Base-by-base conservation (phyloP, 2,797 vertebrate genomes). In the Lycodopsis pacificus region DNA sequence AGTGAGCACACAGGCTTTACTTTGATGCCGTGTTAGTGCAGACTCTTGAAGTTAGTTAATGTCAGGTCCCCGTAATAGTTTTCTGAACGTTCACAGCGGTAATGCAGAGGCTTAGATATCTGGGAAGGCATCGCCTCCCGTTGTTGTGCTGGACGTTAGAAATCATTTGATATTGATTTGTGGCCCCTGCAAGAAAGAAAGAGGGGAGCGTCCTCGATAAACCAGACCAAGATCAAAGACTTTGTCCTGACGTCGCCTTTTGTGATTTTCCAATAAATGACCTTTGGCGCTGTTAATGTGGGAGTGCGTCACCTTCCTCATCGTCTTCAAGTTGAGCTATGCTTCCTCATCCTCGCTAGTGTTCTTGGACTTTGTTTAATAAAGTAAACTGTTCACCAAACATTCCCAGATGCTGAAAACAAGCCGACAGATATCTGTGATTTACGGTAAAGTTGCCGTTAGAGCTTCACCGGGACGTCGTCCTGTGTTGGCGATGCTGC, bases 141-240 rank as follows among this genome's bases (percentile, higher is more conserved):
- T 78, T 61, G 20, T 48, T 57, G 53, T 77, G 79, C 5, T 73
- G 48, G 77, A 76, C 69, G 76, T 77, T 71, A 68, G 76, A 77
- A 88, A 89, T 88, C 82, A 85, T 85, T 83, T 76, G 2, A 57
- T 67, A 89, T 86, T 27, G 85, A 89, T 88, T 82, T 64, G 44
- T 27, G 44, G 40, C 62, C 44, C 58, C 79, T 56, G 77, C 38
- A 0, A 40, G 78, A 70, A 65, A 69, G 38, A 64, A 19, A 78
- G 61, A 65, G 48, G 3, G 42, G 71, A 76, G 49, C 7, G 19
- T 73, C 76, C 65, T 81, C 73, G 79, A 85, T 61, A 67, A 77
- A 62, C 40, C 62, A 78, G 83, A 88, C 76, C 65, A 53, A 72
- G 71, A 84, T 82, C 58, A 77, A 79, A 85, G 81, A 87, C 72